Evolutionary conservation across 2,113 vertebrate genomes (phyloP).

Genomic region (Martes martes): DNA sequence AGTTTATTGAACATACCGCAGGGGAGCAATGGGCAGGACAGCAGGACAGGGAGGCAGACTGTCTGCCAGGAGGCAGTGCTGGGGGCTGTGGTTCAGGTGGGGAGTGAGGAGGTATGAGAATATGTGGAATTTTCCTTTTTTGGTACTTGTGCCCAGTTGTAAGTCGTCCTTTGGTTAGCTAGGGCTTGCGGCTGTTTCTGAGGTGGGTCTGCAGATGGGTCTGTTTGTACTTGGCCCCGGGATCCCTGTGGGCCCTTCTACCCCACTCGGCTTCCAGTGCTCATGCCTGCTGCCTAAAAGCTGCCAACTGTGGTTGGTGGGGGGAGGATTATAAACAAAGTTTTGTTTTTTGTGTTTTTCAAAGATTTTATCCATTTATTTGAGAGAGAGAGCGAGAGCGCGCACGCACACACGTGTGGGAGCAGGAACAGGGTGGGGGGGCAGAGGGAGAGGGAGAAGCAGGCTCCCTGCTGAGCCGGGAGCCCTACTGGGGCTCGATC

Average conservation of each 20-base stretch:
- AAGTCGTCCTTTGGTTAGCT: background rate
- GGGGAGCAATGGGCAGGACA: background rate
- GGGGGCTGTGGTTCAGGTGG: background rate
- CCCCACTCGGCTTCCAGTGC: background rate
- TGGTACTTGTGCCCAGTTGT: background rate
- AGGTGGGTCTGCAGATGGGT: background rate
- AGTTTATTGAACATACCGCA: background rate
- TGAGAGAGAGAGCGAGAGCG: background rate
- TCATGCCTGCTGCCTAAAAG: background rate
- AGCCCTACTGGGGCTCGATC: background rate
- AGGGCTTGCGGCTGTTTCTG: background rate
- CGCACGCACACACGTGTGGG: accelerated
- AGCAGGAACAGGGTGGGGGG: background rate
- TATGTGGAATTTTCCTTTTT: background rate
- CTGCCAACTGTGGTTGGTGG: background rate
- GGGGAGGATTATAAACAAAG: background rate
- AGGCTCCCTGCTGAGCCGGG: background rate
- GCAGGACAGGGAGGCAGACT: background rate
- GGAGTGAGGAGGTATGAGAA: background rate
- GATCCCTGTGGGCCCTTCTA: background rate
- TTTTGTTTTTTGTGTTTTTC: background rate
- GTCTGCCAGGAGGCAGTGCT: background rate
- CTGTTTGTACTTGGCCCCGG: background rate
- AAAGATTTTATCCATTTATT: background rate
- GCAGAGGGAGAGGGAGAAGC: background rate